A percentile compares a stretch with the other conserved stretches of the same genome.
Evolutionary conservation across 2,888 invertebrate species (phyloP).

Genomic region (Shargacucullia verbasci): DNA sequence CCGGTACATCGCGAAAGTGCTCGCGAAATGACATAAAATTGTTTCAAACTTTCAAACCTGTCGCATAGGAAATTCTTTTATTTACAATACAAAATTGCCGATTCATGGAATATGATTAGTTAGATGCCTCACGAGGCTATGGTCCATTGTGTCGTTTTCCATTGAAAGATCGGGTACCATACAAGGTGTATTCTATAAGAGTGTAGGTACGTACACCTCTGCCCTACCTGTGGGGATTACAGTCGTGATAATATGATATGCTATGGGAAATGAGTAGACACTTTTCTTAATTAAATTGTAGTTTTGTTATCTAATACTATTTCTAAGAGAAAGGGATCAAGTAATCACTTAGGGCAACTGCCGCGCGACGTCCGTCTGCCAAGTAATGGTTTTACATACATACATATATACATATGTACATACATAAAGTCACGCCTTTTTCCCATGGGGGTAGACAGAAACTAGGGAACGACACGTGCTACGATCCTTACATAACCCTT

Average conservation of each 20-base stretch:
- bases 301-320: slow-evolving; percentile 4
- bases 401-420: too few relatives aligned
- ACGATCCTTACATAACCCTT: too few relatives aligned
- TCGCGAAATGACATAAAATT: slow-evolving; percentile 33
- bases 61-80: slow-evolving; percentile 25
- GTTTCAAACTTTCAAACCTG: slow-evolving; percentile 44
- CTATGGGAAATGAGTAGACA: slow-evolving; percentile 23
- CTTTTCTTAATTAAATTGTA: slow-evolving; percentile 25
- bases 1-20: slow-evolving; percentile 37
- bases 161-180: too few relatives aligned
- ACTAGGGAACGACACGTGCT: too few relatives aligned
- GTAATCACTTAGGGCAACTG: too few relatives aligned
- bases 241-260: neutral
- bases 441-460: too few relatives aligned
- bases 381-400: too few relatives aligned
- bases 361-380: too few relatives aligned
- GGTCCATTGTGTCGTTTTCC: neutral
- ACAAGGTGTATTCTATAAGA: too few relatives aligned
- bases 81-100: slow-evolving; percentile 15
- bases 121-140: neutral
- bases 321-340: slow-evolving; percentile 34
- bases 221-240: too few relatives aligned
- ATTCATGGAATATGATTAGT: slow-evolving; percentile 26
- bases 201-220: too few relatives aligned
- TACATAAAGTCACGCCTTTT: too few relatives aligned